phyloP scores from a whole-genome alignment of 1,140 invertebrate species.

The Diabrotica virgifera region DNA sequence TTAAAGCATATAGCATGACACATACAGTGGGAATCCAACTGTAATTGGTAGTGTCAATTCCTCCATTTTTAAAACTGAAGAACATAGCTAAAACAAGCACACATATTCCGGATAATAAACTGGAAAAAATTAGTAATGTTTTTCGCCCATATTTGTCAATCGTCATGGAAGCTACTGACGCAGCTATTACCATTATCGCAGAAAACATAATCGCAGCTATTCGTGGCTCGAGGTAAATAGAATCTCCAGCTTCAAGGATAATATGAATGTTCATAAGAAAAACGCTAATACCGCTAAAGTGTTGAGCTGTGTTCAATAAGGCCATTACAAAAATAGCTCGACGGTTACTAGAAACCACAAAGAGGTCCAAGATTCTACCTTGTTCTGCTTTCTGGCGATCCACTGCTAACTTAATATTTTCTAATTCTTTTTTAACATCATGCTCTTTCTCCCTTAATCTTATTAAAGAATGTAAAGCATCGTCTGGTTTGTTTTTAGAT shows the following conservation, averaged over 20 bases:
- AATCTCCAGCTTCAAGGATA: constrained; percentile 25
- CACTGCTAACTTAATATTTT: constrained; percentile 41
- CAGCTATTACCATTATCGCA: constrained; percentile 29
- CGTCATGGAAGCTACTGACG: constrained; percentile 20
- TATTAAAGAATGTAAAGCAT: constrained; percentile 46
- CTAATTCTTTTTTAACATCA: constrained; percentile 50
- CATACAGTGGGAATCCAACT: constrained; percentile 28
- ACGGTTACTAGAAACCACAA: constrained; percentile 28
- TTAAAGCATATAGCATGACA: constrained; percentile 24
- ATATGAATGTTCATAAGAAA: constrained; percentile 24
- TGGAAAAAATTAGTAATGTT: constrained; percentile 29
- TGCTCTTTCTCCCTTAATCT: background rate
- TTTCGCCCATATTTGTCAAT: constrained; percentile 33
- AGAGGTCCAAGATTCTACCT: constrained; percentile 22
- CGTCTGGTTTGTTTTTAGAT: constrained; percentile 40
- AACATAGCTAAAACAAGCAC: constrained; percentile 30
- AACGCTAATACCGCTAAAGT: constrained; percentile 47
- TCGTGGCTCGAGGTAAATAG: constrained; percentile 18
- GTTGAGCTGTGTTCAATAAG: constrained; percentile 54
- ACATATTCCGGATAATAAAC: constrained; percentile 26
- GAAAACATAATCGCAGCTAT: constrained; percentile 32
- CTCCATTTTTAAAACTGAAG: constrained; percentile 30
- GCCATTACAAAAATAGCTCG: constrained; percentile 32
- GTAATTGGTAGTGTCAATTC: constrained; percentile 43
- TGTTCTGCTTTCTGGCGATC: constrained; percentile 25